Conservation (phyloP, 2,888 invertebrate genomes). For the Conops quadrifasciatus region DNA sequence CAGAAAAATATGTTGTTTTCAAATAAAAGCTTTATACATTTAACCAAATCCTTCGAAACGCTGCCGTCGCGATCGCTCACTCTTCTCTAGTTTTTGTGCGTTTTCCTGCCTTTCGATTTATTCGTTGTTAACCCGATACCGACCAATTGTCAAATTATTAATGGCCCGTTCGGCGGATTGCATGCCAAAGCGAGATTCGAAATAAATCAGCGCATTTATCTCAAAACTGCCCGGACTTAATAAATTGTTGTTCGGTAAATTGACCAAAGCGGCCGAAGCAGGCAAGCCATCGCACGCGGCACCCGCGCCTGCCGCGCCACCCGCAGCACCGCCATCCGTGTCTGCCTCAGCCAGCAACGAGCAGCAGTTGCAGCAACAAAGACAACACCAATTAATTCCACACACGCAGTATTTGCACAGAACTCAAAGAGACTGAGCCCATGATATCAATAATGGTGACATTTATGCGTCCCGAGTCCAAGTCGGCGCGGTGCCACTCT, state of each 20-base stretch:
- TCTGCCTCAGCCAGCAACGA: background rate
- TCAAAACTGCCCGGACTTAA: slow-evolving; percentile 10
- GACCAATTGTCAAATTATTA: slow-evolving; percentile 26
- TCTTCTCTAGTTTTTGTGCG: background rate
- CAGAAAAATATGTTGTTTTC: too few relatives aligned
- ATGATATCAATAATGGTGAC: slow-evolving; percentile 31
- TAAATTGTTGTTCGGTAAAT: slow-evolving; percentile 16
- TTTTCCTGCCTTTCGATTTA: slow-evolving; percentile 10
- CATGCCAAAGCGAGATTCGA: slow-evolving; percentile 7
- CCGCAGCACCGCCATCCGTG: background rate
- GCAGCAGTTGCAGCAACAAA: background rate
- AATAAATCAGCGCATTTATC: slow-evolving; percentile 26
- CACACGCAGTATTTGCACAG: slow-evolving; percentile 16
- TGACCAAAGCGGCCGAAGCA: background rate
- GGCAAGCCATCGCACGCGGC: too few relatives aligned
- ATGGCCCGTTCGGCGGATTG: slow-evolving; percentile 5
- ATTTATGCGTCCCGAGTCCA: slow-evolving; percentile 13
- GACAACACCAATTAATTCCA: slow-evolving; percentile 18
- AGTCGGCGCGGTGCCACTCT: background rate
- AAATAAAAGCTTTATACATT: too few relatives aligned
- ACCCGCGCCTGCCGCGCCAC: background rate
- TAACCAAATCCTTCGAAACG: too few relatives aligned
- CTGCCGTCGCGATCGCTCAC: background rate
- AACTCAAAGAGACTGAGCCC: slow-evolving; percentile 5
- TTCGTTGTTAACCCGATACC: slow-evolving; percentile 7